Evolutionary conservation across 2,797 vertebrate species (phyloP), one percentile per base, ranked within the genome.

Genomic region (Cichlasoma orientale): DNA sequence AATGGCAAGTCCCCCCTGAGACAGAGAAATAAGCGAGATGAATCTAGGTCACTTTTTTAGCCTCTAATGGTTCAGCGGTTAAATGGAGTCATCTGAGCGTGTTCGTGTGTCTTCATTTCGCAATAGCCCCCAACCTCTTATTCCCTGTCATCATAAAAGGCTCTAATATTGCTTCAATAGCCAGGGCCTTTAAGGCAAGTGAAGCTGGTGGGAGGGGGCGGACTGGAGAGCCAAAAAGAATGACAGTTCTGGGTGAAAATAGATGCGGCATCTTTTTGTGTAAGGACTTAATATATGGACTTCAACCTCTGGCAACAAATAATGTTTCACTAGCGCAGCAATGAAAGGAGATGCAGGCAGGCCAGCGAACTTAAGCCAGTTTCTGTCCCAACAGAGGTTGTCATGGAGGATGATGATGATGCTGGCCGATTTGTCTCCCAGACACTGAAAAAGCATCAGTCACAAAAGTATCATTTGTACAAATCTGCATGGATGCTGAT

Each of bases 11-110:
- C 47, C 44, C 73, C 70, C 84, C 54, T 50, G 52, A 74, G 85
- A 82, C 54, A 66, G 70, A 81, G 50, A 77, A 75, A 63, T 27
- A 79, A 73, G 63, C 18, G 3, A 79, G 70, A 84, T 75, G 75
- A 89, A 95, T 94, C 76, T 93, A 83, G 94, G 94, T 92, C 92
- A 92, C 38, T 84, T 82, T 89, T 92, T 92, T 88, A 90, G 88
- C 86, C 93, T 93, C 91, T 89, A 90, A 72, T 87, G 86, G 82
- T 90, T 92, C 79, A 71, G 78, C 69, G 52, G 81, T 87, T 92
- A 86, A 90, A 93, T 25, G 2, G 23, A 79, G 55, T 89, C 72
- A 85, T 83, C 87, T 74, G 70, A 78, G 78, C 10, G 10, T 50
- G 63, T 68, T 50, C 38, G 18, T 69, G 76, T 82, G 74, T 74